Evolutionary conservation across 2,113 vertebrate genomes (phyloP), one percentile per base, ranked within the genome.

Genomic region (Galbula dea): DNA sequence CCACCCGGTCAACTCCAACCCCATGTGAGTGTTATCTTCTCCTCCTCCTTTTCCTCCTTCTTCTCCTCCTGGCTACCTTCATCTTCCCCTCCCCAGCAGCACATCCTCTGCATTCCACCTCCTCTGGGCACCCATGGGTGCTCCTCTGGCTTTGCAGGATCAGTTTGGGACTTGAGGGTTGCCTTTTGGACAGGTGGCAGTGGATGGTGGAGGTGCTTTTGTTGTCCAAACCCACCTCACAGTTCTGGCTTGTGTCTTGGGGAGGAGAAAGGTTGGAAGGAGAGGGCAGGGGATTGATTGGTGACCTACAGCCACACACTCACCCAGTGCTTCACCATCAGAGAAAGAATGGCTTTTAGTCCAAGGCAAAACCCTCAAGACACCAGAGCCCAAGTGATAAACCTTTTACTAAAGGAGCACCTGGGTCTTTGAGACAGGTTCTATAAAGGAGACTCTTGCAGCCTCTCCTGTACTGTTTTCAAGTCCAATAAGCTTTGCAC

Each of bases 1-100:
- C 87, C 99, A 99, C 94, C 99, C 99, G 0, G 99, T 99, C 97
- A 98, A 98, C 94, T 98, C 99, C 36, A 99, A 99, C 92, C 98
- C 98, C 59, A 98, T 98, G 99, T 99, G 97, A 99, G 99, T 98
- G 49, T 15, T 10, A n/a, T 34, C 48, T 30, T 30, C 32, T 43
- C 32, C 36, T 71, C 26, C 30, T 55, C 32, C 55, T 55, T 30
- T 23, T 51, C 24, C 49, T 51, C 15, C 11, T n/a, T 34, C 48
- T 22, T 30, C 29, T 43, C 32, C 39, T 73, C 30, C 29, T 1
- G 0, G 11, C 9, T 46, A 8, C 4, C n/a, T 16, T n/a, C 48
- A 8, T 32, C 10, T 26, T 27, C 9, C 58, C 29, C n/a, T 49
- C 29, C 54, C n/a, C 43, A 15, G 18, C 39, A 66, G 57, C 0